Conservation (phyloP, 1,140 invertebrate genomes). For the Phthorimaea operculella region DNA sequence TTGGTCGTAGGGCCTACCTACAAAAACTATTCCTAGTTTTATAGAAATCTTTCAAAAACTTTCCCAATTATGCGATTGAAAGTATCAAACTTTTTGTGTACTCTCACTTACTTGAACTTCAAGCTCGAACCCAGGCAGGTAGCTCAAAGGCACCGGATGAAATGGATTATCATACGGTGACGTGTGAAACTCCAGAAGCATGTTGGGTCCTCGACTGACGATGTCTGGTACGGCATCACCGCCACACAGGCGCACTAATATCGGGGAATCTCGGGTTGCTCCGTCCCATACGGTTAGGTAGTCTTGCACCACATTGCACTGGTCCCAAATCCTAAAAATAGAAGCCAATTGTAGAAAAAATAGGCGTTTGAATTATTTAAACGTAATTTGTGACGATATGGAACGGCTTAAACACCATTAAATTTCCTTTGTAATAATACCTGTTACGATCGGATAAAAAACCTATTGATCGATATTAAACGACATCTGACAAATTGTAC, state of each 20-base stretch:
- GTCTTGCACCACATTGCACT: conserved; percentile 84
- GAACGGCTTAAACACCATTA: no score
- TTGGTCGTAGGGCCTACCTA: no score
- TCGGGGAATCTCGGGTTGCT: conserved; percentile 75
- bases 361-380: no score
- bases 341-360: no score
- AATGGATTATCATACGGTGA: conserved; percentile 85
- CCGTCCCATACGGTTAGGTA: conserved; percentile 87
- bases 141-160: conserved; percentile 80
- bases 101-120: conserved; percentile 75
- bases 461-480: no score
- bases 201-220: conserved; percentile 79
- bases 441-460: no score
- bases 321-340: conserved; percentile 79
- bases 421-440: no score
- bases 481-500: no score
- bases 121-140: conserved; percentile 83
- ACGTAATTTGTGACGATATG: no score
- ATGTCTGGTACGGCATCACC: conserved; percentile 85
- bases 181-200: conserved; percentile 85
- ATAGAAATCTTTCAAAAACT: no score
- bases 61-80: no score
- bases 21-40: no score
- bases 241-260: conserved; percentile 83
- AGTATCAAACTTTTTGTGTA: neutral